phyloP scores from a whole-genome alignment of 2,113 vertebrate species.

The Balaeniceps rex region DNA sequence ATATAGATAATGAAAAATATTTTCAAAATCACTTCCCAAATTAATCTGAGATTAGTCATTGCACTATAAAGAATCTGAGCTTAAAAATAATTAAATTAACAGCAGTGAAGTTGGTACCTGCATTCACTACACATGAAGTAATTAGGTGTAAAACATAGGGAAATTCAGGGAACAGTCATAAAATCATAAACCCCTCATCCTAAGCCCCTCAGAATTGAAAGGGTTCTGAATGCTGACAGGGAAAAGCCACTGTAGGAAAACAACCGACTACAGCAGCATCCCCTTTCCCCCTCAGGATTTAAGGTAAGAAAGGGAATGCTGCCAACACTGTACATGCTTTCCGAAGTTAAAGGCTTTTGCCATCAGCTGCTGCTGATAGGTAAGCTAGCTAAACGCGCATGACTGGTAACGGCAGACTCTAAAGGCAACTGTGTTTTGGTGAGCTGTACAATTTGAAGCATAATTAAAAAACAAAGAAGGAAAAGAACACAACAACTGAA shows the following conservation, averaged over 20 bases:
- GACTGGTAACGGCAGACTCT: neutral
- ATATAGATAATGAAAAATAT: neutral
- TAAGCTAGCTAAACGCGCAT: neutral
- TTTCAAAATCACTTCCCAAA: neutral
- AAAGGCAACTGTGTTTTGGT: neutral
- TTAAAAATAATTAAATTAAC: neutral
- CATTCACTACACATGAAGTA: neutral
- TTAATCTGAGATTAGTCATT: neutral
- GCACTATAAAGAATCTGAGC: neutral
- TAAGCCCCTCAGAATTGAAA: neutral
- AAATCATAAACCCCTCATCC: neutral
- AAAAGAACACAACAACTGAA: neutral
- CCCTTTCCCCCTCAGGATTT: neutral
- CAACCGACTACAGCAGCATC: neutral
- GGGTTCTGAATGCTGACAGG: neutral
- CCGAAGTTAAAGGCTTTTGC: neutral
- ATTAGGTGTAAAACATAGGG: neutral
- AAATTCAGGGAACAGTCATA: neutral
- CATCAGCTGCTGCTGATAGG: conserved; percentile 7
- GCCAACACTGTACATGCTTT: neutral
- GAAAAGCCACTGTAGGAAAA: neutral
- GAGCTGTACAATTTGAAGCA: neutral
- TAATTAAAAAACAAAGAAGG: neutral
- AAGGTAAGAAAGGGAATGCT: neutral
- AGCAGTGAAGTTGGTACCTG: neutral